Evolutionary conservation across 1,140 invertebrate species (phyloP), one percentile per base, ranked within the genome.

Genomic region (Protaetia brevitarsis): DNA sequence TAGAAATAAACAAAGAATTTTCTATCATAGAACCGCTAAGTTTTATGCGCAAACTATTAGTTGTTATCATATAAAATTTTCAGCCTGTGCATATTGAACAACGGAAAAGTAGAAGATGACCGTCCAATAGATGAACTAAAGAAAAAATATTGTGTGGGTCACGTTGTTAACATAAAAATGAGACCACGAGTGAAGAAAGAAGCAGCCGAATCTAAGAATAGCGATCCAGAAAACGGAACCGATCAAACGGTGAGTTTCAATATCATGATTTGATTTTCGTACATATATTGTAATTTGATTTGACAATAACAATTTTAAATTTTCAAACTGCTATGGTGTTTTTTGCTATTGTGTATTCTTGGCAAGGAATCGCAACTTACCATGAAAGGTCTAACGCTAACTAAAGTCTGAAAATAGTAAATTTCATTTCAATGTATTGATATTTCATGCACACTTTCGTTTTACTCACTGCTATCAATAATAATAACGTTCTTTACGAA

Each of bases 71-170:
- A 10, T 27, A 26, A 62, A 16, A 10, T 64, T 67, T 71, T 59
- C 63, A 76, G 91, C 58, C 78, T 95, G 37, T 92, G 87, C 3
- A 95, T 96, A 37, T 92, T 96, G 91, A 87, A 89, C 0, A 83
- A 84, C 63, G 94, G 94, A 0, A 79, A 85, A 67, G 81, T 95
- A 59, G 79, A 79, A 65, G 82, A 79, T 63, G 69, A 82, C 0
- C 82, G 81, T 13, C 79, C 77, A 61, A 79, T 83, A 60, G 79
- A 78, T 19, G 73, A 80, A 21, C 68, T 85, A 0, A 85, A 84
- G 66, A 61, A 68, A 57, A 76, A 78, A 10, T 78, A 79, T 37
- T 79, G 79, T 11, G 74, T 77, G 66, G 83, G 82, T 21, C 83
- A 80, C 64, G 80, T 79, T 5, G 72, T 84, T 13, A 79, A 79